Conservation (phyloP, 2,113 vertebrate genomes). For the Collichthys lucidus region DNA sequence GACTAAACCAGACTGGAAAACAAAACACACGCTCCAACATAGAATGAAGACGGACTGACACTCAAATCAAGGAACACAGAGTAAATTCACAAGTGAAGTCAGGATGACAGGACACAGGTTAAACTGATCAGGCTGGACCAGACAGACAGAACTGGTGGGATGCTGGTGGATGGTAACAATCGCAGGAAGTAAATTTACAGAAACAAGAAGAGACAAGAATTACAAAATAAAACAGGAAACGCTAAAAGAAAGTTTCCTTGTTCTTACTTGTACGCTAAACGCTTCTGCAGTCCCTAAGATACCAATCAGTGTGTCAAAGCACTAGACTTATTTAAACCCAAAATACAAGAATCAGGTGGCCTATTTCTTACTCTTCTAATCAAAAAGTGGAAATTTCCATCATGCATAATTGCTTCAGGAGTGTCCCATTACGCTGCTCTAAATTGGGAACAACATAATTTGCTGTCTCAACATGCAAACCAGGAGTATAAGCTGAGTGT, state of each 20-base stretch:
- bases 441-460: constrained; percentile 46
- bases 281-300: not conserved
- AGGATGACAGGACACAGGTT: no score
- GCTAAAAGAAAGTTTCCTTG: not conserved
- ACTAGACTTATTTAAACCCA: constrained; percentile 11
- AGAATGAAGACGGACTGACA: no score
- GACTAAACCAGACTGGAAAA: no score
- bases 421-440: constrained; percentile 27
- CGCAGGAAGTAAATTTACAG: no score
- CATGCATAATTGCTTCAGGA: constrained; percentile 17
- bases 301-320: not conserved
- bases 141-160: no score
- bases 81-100: no score
- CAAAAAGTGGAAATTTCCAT: constrained; percentile 33
- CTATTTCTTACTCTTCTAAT: constrained; percentile 15
- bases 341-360: constrained; percentile 13
- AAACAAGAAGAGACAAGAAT: no score
- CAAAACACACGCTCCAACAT: no score
- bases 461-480: constrained; percentile 56
- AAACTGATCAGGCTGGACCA: no score
- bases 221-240: no score
- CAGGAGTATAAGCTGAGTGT: constrained; percentile 25
- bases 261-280: not conserved
- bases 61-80: no score
- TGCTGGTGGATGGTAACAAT: no score